Evolutionary conservation across 2,113 vertebrate genomes (phyloP).

Genomic region (Sinocyclocheilus rhinocerous): DNA sequence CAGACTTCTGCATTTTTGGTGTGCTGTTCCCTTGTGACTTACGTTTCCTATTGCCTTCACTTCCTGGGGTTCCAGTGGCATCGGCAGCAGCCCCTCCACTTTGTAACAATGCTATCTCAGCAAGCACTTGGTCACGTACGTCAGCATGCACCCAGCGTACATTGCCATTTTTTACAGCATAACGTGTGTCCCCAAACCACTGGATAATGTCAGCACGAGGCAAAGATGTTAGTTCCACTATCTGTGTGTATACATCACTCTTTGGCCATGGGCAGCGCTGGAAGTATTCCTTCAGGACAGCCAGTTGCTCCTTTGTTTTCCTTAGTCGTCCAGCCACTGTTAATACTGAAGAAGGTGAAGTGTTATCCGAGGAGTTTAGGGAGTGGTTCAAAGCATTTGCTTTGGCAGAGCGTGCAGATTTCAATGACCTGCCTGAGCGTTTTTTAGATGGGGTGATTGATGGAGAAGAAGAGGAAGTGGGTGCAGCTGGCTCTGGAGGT

Average conservation of each 20-base stretch:
- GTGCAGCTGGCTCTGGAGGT: constrained; percentile 41
- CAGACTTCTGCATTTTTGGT: constrained; percentile 36
- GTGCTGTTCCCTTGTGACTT: constrained; percentile 64
- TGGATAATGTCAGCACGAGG: constrained; percentile 88
- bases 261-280: constrained; percentile 86
- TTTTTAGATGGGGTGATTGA: constrained; percentile 61
- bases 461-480: constrained; percentile 59
- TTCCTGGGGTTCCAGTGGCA: constrained; percentile 54
- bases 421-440: constrained; percentile 68
- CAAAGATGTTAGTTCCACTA: constrained; percentile 84
- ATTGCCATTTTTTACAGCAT: constrained; percentile 89
- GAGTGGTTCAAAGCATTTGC: constrained; percentile 58
- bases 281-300: constrained; percentile 86
- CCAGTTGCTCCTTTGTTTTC: constrained; percentile 89
- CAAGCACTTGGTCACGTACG: constrained; percentile 76
- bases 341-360: constrained; percentile 69
- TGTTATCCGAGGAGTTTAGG: constrained; percentile 58
- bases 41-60: constrained; percentile 68
- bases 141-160: constrained; percentile 83
- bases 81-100: constrained; percentile 62
- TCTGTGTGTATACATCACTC: constrained; percentile 83
- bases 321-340: constrained; percentile 79
- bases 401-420: constrained; percentile 66
- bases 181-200: constrained; percentile 92
- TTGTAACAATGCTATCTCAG: constrained; percentile 73